Evolutionary conservation across 23 tunicate species (phyloP), one percentile per base, ranked within the genome.

Genomic region (Clavelina lepadiformis): DNA sequence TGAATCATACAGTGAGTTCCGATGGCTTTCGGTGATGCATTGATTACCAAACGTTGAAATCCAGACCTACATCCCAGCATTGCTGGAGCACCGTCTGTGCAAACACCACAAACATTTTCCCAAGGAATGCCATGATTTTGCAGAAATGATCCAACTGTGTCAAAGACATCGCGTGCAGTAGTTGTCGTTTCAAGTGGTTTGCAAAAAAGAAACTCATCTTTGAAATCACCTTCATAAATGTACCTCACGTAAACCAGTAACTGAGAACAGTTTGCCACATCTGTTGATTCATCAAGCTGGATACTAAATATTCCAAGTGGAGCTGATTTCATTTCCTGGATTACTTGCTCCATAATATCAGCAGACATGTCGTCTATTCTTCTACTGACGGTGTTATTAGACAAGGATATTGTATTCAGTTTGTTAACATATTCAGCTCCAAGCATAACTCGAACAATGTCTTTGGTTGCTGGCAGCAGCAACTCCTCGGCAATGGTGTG

Each of bases 401-500:
- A 67, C 62, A 49, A 21, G 61, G 34, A 67, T 49, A 49, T 49
- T 67, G 62, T 49, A 67, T 67, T 67, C 73, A 67, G 26, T 67
- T 67, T 67, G 73, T 67, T 47, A 49, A 67, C 73, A 67, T 67
- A 67, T 67, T 67, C 73, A 67, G 61, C 73, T 67, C 73, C 73
- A 67, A 69, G 65, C 36, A 59, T 24, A 53, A 53, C 59, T 53
- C 59, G 59, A 53, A 67, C 61, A 46, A 53, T 53, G 59, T 53
- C 59, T 18, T 63, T 37, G 21, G 69, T 60, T 60, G 66, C 66
- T 60, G 66, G 66, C 66, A 60, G 66, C 66, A 60, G 66, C 66
- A 60, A 60, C 66, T 60, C 66, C 61, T 67, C 73, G 33, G 61
- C 73, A 47, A 67, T 67, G 66, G 66, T 60, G 66, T 60, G 66